A percentile compares a stretch with the other conserved stretches of the same genome.
Conservation (phyloP, 2,797 vertebrate species). For the Gadopsis bispinosus region DNA sequence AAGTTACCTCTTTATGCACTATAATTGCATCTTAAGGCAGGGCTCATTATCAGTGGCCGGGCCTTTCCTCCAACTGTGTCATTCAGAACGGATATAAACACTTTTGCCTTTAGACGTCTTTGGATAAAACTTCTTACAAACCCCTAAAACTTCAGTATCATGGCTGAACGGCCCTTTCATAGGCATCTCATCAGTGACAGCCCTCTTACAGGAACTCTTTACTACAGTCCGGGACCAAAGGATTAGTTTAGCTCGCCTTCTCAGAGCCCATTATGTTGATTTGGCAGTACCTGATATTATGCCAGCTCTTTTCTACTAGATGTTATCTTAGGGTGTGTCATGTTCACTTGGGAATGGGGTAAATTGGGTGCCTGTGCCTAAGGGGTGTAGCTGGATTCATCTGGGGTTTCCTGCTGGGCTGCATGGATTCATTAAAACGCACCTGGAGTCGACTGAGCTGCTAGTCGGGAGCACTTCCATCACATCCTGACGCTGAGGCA, state of each 20-base stretch:
- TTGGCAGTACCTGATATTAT: constrained; percentile 5
- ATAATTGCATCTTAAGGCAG: not conserved
- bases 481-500: constrained; percentile 16
- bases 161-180: not conserved
- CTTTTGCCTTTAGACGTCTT: not conserved
- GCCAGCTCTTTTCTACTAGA: not conserved
- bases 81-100: not conserved
- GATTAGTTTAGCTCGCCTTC: not conserved
- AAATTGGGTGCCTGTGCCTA: constrained; percentile 20
- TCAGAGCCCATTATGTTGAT: not conserved
- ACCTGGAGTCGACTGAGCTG: constrained; percentile 1
- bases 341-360: constrained; percentile 3
- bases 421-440: constrained; percentile 34
- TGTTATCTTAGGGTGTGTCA: not conserved
- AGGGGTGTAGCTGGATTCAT: constrained; percentile 16
- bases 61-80: not conserved
- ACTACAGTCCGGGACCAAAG: not conserved
- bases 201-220: not conserved
- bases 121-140: not conserved
- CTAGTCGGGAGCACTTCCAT: constrained; percentile 10
- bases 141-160: not conserved
- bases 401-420: constrained; percentile 27
- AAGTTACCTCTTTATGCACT: not conserved
- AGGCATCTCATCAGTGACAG: not conserved
- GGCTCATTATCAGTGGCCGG: not conserved